phyloP scores from a whole-genome alignment of 2,113 vertebrate species.

The Silurus glanis region DNA sequence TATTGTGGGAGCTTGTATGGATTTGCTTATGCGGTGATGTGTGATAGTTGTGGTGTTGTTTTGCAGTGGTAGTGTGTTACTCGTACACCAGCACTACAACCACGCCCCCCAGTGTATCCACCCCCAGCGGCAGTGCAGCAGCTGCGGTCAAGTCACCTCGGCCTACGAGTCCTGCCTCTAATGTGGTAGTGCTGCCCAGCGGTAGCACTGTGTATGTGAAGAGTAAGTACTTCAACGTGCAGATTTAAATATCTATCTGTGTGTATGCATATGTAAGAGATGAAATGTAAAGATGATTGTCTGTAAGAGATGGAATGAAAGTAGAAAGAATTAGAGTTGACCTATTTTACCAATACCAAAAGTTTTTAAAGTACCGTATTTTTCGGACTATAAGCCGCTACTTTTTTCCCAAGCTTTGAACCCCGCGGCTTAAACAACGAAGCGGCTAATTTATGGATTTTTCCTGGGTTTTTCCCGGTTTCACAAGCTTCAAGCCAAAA shows the following conservation, averaged over 20 bases:
- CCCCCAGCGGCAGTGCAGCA: slow-evolving; percentile 80
- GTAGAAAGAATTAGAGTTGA: neutral
- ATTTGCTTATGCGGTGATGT: neutral
- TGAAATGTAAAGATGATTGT: neutral
- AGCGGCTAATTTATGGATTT: too few species aligned
- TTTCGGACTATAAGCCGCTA: too few species aligned
- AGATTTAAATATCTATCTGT: neutral
- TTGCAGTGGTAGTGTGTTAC: slow-evolving; percentile 93
- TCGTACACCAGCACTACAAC: slow-evolving; percentile 96
- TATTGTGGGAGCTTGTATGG: neutral
- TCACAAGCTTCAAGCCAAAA: too few species aligned
- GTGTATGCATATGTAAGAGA: neutral
- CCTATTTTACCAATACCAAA: too few species aligned
- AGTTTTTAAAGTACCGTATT: too few species aligned
- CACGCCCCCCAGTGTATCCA: slow-evolving; percentile 85
- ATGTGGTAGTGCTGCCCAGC: slow-evolving; percentile 93
- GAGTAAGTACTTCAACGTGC: slow-evolving; percentile 75
- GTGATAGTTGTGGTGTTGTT: slow-evolving; percentile 36
- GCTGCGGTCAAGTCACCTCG: slow-evolving; percentile 88
- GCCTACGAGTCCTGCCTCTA: slow-evolving; percentile 94
- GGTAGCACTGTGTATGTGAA: slow-evolving; percentile 97
- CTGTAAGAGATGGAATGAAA: neutral
- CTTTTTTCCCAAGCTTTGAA: too few species aligned
- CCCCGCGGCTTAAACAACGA: too few species aligned
- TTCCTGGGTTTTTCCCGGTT: too few species aligned